Evolutionary conservation across 2,888 invertebrate genomes (phyloP), one percentile per base, ranked within the genome.

Genomic region (Spilosoma lubricipeda): DNA sequence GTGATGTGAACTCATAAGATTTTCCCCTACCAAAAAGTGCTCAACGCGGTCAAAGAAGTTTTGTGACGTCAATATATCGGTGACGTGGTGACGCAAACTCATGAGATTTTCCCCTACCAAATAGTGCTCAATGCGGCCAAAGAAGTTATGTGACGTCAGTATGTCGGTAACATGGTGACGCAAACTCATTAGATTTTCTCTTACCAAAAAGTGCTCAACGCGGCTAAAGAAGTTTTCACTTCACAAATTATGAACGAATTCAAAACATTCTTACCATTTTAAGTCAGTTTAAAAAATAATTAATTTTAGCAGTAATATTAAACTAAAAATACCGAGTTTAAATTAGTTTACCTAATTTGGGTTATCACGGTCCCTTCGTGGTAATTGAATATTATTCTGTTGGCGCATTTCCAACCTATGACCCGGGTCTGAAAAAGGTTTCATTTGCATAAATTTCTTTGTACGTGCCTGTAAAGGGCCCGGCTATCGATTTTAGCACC

Each of bases 371-470:
- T 65, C 69, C 23, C 23, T 73, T 69, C 8, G 48, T 73, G 73
- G 75, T 82, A 82, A 84, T 80, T 80, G 74, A 82, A 79, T 84
- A 79, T 79, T 73, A 73, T 71, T 77, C 56, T 67, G 73, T 66
- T 79, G 74, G 75, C 74, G 70, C 68, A 68, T 52, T 59, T 70
- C 30, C 73, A 23, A 70, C 71, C 72, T 69, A 64, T 30, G 66
- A 68, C 59, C 67, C 36, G 45, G 52, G 42, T 42, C 67, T 45
- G 33, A 65, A 69, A 80, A 82, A 80, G 82, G 82, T 74, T 82
- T 70, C 11, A 76, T 83, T 83, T 83, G 80, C 84, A 82, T 82
- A 81, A 59, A 65, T 71, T 72, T 71, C 67, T 70, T 63, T 69
- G 68, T 67, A 72, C 63, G n/a, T 56, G 56, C 48, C n/a, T 30